A percentile compares a stretch with the other conserved stretches of the same genome.
Evolutionary conservation across 2,888 invertebrate species (phyloP).

Genomic region (Torymus tubicola): DNA sequence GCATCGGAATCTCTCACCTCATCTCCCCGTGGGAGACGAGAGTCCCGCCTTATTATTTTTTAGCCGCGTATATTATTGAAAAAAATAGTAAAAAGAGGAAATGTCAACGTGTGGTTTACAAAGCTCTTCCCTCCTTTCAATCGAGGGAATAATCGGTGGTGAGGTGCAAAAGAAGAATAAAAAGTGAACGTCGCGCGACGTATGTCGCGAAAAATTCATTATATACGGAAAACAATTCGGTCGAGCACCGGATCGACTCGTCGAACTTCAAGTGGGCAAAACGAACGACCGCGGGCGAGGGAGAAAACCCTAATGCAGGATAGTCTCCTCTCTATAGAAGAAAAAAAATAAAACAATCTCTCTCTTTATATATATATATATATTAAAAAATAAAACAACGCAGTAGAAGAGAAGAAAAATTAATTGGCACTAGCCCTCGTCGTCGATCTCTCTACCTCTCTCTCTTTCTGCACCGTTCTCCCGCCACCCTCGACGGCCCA

Average conservation of each 20-base stretch:
- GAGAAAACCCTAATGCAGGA: not conserved
- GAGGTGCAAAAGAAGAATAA: slow-evolving; percentile 16
- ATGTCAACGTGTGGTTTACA: too few relatives aligned
- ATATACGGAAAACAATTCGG: not conserved
- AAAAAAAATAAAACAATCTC: slow-evolving; percentile 26
- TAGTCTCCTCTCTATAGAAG: not conserved
- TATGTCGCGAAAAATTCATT: not conserved
- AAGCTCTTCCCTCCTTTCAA: not conserved
- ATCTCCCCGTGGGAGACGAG: not conserved
- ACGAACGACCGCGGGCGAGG: not conserved
- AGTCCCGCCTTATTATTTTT: not conserved
- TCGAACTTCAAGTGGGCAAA: not conserved
- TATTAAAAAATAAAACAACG: slow-evolving; percentile 31
- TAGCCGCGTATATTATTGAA: too few relatives aligned
- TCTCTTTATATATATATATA: slow-evolving; percentile 28
- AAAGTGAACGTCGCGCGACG: not conserved
- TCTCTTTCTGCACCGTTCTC: too few relatives aligned
- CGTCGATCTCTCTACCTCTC: not conserved
- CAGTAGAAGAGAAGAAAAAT: slow-evolving; percentile 49
- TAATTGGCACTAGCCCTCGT: slow-evolving; percentile 54
- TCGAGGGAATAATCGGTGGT: not conserved
- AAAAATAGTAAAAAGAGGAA: too few relatives aligned
- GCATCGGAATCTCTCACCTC: slow-evolving; percentile 11
- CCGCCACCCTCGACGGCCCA: too few relatives aligned
- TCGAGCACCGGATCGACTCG: not conserved